Base-by-base conservation (phyloP, 2,113 vertebrate species). In the Toxostoma redivivum region DNA sequence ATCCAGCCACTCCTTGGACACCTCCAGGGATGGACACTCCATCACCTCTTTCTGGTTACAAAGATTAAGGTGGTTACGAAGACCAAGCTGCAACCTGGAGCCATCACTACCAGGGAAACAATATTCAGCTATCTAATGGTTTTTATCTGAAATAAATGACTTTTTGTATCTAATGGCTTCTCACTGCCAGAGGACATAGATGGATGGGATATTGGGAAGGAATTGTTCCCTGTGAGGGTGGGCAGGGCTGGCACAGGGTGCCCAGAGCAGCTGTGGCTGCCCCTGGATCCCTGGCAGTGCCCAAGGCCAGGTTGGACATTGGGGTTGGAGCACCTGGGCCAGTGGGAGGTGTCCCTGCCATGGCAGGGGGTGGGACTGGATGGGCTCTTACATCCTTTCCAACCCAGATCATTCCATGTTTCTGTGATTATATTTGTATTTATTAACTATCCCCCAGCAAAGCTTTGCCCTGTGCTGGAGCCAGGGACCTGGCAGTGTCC, bases 271-370 rank as follows among this genome's bases (percentile, higher is more conserved):
- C 61, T 89, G 70, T 6, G 78, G 61, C 61, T 76, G 61, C 30
- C n/a, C 38, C 70, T 67, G 61, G 25, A 61, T 69, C 54, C 47
- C 40, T 82, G 47, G 30, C 0, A 76, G 14, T 54, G 70, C 0
- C 47, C 54, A 40, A 76, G 54, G 24, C 38, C 53, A 60, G 45
- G 23, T 0, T 66, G 58, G 67, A 58, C 0, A 0, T 0, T 22
- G 35, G 58, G 15, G 15, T 65, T 7, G 45, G 45, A 53, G 24
- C 45, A 22, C n/a, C 13, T 82, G 70, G 30, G 24, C 5, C 0
- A 19, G 25, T 31, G 61, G 38, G 0, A 67, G 13, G 13, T 38
- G 45, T 30, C 51, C 33, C 69, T 51, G 33, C 37, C 23, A 24
- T 18, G 42, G 42, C 48, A 19, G 35, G 24, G 6, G 7, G 11